Conservation (phyloP, 1,140 invertebrate genomes). For the Sarcophaga peregrina region DNA sequence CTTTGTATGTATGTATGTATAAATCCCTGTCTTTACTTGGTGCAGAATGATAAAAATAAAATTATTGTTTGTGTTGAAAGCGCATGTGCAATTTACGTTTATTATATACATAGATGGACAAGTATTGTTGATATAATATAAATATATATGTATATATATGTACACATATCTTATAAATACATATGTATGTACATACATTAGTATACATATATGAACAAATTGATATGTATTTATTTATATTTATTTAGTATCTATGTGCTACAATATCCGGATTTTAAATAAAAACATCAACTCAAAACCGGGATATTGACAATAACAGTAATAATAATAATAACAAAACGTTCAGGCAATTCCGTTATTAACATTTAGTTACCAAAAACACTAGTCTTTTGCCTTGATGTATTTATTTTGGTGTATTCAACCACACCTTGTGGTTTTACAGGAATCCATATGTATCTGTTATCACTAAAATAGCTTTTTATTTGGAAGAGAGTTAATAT, state of each 20-base stretch:
- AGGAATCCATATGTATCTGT: too few species aligned
- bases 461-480: too few species aligned
- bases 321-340: too few species aligned
- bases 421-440: too few species aligned
- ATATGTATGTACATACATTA: not conserved
- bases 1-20: not conserved
- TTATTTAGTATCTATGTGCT: not conserved
- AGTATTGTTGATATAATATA: not conserved
- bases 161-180: not conserved
- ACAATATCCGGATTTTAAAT: not conserved
- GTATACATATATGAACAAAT: not conserved
- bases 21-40: not conserved
- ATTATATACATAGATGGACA: not conserved
- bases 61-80: not conserved
- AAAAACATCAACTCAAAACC: not conserved
- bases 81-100: not conserved
- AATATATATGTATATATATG: not conserved
- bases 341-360: too few species aligned
- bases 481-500: too few species aligned
- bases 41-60: not conserved
- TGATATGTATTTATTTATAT: not conserved
- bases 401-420: too few species aligned
- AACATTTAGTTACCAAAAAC: too few species aligned
- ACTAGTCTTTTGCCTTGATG: too few species aligned
- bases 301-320: not conserved